These are phyloP conservation scores for Anolis sagrei DNA, from an alignment of 2,113 vertebrate genomes.

Conservation along the genomic window DNA sequence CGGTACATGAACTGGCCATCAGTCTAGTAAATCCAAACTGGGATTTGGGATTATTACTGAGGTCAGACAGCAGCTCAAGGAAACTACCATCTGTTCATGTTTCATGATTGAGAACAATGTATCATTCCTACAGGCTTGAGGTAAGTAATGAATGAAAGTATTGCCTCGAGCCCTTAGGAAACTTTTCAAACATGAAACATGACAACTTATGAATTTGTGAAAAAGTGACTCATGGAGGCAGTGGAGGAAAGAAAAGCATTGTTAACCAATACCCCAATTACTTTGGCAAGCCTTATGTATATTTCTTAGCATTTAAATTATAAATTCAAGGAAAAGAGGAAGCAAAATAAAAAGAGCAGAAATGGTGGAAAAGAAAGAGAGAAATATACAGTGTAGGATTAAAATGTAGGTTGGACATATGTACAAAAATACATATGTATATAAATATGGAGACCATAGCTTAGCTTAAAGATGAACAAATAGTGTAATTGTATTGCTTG, in stretches of 20 bases:
- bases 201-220: not conserved
- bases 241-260: not conserved
- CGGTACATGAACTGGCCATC: no score
- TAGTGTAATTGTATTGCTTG: fast-evolving
- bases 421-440: no score
- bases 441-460: no score
- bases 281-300: no score
- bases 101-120: not conserved
- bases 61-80: not conserved
- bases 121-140: not conserved
- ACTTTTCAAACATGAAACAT: not conserved
- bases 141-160: not conserved
- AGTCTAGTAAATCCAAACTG: not conserved
- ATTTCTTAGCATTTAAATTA: no score
- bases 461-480: no score
- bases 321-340: no score
- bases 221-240: not conserved
- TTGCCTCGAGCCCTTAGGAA: not conserved
- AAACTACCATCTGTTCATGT: not conserved
- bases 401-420: no score
- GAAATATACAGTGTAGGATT: no score
- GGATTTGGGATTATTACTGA: not conserved
- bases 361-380: no score
- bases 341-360: no score
- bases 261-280: no score